Evolutionary conservation across 2,888 invertebrate genomes (phyloP).

Genomic region (Troilus luridus): DNA sequence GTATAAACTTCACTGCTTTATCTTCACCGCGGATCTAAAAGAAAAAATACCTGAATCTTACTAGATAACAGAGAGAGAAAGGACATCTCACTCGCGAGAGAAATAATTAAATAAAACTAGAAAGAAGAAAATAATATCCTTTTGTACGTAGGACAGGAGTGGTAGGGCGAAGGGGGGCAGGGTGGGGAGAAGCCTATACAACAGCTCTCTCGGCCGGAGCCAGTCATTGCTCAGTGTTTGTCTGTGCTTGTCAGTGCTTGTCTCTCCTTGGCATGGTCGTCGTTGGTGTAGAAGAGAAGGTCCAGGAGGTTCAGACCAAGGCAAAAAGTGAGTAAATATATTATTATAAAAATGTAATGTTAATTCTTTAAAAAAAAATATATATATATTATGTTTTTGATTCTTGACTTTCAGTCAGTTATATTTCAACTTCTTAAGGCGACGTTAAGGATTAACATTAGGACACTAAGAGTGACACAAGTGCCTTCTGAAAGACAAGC

Average conservation of each 20-base stretch:
- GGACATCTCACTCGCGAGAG: background rate
- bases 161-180: constrained; percentile 7
- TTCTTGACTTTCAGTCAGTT: no score
- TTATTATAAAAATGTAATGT: no score
- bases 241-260: background rate
- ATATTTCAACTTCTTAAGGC: no score
- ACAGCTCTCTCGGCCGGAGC: background rate
- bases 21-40: background rate
- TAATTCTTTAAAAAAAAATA: no score
- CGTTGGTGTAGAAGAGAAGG: constrained; percentile 36
- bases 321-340: constrained; percentile 1
- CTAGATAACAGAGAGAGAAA: background rate
- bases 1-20: background rate
- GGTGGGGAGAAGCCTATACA: constrained; percentile 13
- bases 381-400: no score
- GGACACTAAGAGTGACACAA: no score
- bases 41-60: background rate
- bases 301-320: constrained; percentile 32
- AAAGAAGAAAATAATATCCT: background rate
- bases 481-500: no score
- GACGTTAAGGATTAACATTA: no score
- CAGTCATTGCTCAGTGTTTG: constrained; percentile 37
- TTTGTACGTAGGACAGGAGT: background rate
- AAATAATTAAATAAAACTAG: background rate
- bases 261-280: constrained; percentile 38